Evolutionary conservation across 2,797 vertebrate genomes (phyloP).

Genomic region (Lepus townsendii): DNA sequence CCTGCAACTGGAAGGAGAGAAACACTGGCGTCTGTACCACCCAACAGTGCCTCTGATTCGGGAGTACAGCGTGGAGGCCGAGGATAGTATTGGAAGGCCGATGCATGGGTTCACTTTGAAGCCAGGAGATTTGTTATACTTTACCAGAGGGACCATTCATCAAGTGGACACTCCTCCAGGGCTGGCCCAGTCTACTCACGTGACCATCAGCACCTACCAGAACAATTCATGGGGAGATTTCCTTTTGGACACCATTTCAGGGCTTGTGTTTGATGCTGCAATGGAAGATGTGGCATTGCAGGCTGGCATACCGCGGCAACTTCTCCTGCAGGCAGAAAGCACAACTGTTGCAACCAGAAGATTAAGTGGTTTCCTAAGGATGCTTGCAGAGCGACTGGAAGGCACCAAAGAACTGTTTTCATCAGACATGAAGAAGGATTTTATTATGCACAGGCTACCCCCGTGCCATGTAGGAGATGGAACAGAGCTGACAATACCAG

Average conservation of each 20-base stretch:
- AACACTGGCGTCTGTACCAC: conserved; percentile 94
- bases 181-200: conserved; percentile 92
- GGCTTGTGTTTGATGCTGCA: conserved; percentile 91
- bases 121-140: conserved; percentile 96
- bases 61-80: conserved; percentile 92
- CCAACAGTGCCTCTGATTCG: conserved; percentile 92
- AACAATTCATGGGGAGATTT: conserved; percentile 96
- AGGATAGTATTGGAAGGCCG: conserved; percentile 92
- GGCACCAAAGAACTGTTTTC: conserved; percentile 87
- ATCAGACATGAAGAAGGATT: conserved; percentile 94
- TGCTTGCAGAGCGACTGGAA: conserved; percentile 91
- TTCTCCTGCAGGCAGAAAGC: conserved; percentile 89
- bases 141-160: conserved; percentile 96
- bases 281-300: conserved; percentile 89
- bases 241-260: conserved; percentile 93
- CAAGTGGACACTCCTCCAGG: conserved; percentile 93
- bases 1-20: conserved; percentile 95
- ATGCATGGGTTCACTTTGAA: conserved; percentile 93
- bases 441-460: conserved; percentile 92
- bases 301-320: conserved; percentile 90
- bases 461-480: conserved; percentile 86
- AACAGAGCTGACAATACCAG: conserved; percentile 86
- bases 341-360: conserved; percentile 70
- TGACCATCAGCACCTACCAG: conserved; percentile 97
- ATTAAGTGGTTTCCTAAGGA: conserved; percentile 90